Base-by-base conservation (phyloP, 2,113 vertebrate genomes). In the Zeus faber region DNA sequence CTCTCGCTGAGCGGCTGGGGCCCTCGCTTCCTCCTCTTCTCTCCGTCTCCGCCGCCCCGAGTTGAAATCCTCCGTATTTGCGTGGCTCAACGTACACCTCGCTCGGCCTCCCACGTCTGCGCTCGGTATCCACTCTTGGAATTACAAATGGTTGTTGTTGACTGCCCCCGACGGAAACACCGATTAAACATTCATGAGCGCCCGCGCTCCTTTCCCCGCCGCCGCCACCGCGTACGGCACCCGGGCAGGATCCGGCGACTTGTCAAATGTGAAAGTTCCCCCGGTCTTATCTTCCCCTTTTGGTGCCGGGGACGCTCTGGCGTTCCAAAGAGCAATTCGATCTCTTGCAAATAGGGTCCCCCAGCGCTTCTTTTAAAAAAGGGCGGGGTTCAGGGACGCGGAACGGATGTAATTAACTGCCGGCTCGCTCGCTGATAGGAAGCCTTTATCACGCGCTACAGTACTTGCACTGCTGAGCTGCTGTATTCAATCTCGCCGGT, bases 11-110 rank as follows among this genome's bases (percentile, higher is more conserved):
- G 70, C 64, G 74, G 75, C n/a, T n/a, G n/a, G n/a, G n/a, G n/a
- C n/a, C n/a, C n/a, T n/a, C 11, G 7, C 55, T 59, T 24, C 13
- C 57, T 46, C 70, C 56, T 41, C 50, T 1, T 44, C 79, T 73
- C 62, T 72, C n/a, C n/a, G n/a, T n/a, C 41, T 67, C 73, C 75
- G 58, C 71, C 54, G 78, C 72, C 71, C 74, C 44, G 63, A 77
- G 75, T 82, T 82, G 82, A 81, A 85, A 83, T 85, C 81, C 76
- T 64, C 72, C 69, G 67, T n/a, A 85, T 85, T 85, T 83, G 79
- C 80, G 81, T 76, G 67, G 71, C 82, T 85, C 82, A 85, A 83
- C 81, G 80, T 82, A 85, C 79, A 79, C 33, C 10, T n/a, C 2
- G 3, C 10, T 71, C 73, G 79, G 68, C 74, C 69, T 66, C 54